These are phyloP conservation scores for Furcula furcula DNA, from an alignment of 2,888 invertebrate genomes.

Conservation along the genomic window DNA sequence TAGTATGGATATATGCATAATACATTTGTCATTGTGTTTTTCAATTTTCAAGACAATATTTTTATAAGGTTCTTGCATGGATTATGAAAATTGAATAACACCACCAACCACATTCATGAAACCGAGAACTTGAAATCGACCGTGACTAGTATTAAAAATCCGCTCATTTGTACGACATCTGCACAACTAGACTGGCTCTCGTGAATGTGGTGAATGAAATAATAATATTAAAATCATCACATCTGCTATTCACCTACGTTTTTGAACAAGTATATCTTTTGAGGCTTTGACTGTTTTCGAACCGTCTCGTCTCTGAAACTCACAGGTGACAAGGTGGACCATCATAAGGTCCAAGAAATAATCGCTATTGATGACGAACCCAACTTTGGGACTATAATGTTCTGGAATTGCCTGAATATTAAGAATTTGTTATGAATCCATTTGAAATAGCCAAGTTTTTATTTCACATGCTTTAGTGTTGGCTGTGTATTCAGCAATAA, in stretches of 20 bases:
- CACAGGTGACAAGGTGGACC: conserved; percentile 48
- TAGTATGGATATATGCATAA: conserved; percentile 49
- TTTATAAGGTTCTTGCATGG: not conserved
- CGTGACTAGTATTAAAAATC: conserved; percentile 6
- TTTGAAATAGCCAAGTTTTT: conserved; percentile 16
- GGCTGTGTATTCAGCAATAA: conserved; percentile 49
- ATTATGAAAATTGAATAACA: conserved; percentile 53
- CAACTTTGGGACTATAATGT: conserved; percentile 67
- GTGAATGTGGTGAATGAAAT: conserved; percentile 45
- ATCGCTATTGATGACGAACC: conserved; percentile 60
- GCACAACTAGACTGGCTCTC: conserved; percentile 18
- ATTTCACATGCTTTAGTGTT: conserved; percentile 52
- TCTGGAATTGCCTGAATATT: conserved; percentile 68
- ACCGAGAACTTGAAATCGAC: conserved; percentile 17
- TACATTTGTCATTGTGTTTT: conserved; percentile 43
- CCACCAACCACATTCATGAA: conserved; percentile 43
- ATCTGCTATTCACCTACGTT: conserved; percentile 71
- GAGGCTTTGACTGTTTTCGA: conserved; percentile 5
- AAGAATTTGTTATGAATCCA: conserved; percentile 55
- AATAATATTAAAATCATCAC: conserved; percentile 45
- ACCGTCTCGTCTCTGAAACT: conserved; percentile 46
- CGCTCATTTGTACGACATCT: conserved; percentile 8
- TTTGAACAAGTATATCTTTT: conserved; percentile 52
- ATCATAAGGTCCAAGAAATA: conserved; percentile 38
- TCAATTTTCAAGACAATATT: conserved; percentile 41